Evolutionary conservation across 2,797 vertebrate genomes (phyloP), one percentile per base, ranked within the genome.

Genomic region (Aulostomus chinensis): DNA sequence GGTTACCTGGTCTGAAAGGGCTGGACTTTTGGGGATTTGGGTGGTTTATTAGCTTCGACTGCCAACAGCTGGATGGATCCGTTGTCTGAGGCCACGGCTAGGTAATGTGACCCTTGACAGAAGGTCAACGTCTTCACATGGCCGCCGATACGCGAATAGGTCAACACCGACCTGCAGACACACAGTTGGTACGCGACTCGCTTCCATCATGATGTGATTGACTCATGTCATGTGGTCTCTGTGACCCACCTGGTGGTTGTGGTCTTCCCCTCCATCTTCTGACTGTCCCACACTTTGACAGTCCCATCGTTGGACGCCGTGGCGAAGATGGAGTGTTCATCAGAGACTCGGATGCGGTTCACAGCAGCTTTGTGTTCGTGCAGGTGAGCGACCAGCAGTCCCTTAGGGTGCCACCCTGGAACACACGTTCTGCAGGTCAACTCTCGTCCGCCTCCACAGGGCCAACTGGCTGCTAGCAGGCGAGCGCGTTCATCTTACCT

Each of bases 251-350:
- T 93, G 56, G 96, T 99, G 35, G 97, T 99, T 4, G 96, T 98
- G 31, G 96, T 98, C 86, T 98, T 99, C 28, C 97, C 97, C 83
- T 99, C 97, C 96, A 99, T 98, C 90, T 99, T 99, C 66, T 98
- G 96, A 63, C 96, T 98, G 79, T 99, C 96, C 97, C 97, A 99
- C 36, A 99, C 94, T 77, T 98, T 99, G 24, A 99, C 95, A 0
- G 95, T 95, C 47, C 97, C 96, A 50, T 99, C 97, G 9, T 98
- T 98, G 51, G 97, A 98, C 58, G 94, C 97, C 0, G 96, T 98
- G 30, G 97, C 95, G 64, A 99, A 99, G 80, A 98, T 95, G 30
- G 94, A 92, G 81, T 99, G 96, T 13, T 99, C 97, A 33, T 99
- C 96, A 0, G 96, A 98, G 5, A 99, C 96, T 3, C 93, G 41